These are phyloP conservation scores for Hippoglossus stenolepis DNA, from an alignment of 2,113 vertebrate genomes.

Conservation along the genomic window DNA sequence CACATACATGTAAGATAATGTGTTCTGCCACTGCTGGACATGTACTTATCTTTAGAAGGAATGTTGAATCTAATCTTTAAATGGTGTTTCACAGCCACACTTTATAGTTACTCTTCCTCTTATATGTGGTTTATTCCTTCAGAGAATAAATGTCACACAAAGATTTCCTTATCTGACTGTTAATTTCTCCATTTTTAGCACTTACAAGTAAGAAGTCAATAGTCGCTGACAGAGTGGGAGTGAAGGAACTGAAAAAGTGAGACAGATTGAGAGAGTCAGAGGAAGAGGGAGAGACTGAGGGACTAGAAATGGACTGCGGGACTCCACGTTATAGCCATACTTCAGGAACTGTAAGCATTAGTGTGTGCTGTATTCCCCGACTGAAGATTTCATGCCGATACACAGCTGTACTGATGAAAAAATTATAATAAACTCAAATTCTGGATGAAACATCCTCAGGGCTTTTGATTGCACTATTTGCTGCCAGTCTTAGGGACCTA, in stretches of 20 bases:
- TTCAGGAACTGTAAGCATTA: conserved; percentile 8
- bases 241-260: background rate
- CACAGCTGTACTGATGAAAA: conserved; percentile 13
- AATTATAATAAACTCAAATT: background rate
- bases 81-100: background rate
- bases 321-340: background rate
- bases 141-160: background rate
- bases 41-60: background rate
- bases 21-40: background rate
- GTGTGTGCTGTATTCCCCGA: background rate
- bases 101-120: background rate
- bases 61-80: background rate
- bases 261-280: background rate
- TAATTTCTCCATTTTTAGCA: background rate
- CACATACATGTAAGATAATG: background rate
- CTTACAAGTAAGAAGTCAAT: conserved; percentile 8
- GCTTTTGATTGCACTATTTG: conserved; percentile 4
- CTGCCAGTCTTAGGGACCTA: background rate
- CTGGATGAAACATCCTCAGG: conserved; percentile 18
- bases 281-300: background rate
- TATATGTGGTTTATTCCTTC: background rate
- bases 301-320: background rate
- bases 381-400: conserved; percentile 16
- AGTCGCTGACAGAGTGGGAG: background rate
- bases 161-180: conserved; percentile 2